Evolutionary conservation across 2,113 vertebrate genomes (phyloP).

Genomic region (Ammodytes dubius): DNA sequence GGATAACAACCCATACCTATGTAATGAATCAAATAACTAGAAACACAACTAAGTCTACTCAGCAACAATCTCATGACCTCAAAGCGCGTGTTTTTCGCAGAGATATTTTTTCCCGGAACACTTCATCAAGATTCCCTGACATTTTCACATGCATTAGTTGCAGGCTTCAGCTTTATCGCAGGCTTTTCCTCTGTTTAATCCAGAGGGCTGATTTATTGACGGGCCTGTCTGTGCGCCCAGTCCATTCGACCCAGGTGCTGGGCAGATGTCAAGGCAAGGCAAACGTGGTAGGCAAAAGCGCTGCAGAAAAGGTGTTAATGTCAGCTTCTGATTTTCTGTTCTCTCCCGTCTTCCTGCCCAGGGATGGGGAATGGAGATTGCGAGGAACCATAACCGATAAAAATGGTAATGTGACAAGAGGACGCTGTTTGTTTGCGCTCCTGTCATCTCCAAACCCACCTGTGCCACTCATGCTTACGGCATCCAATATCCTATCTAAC

Average conservation of each 20-base stretch:
- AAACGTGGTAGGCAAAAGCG: constrained; percentile 25
- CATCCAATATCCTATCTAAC: constrained; percentile 28
- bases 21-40: constrained; percentile 48
- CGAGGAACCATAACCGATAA: constrained; percentile 31
- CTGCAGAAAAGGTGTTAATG: constrained; percentile 48
- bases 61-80: constrained; percentile 33
- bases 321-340: constrained; percentile 52
- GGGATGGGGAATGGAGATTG: constrained; percentile 29
- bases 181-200: constrained; percentile 62
- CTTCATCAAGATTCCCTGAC: constrained; percentile 51
- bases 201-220: constrained; percentile 70
- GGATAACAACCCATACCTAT: constrained; percentile 18
- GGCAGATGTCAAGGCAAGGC: constrained; percentile 72
- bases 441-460: constrained; percentile 65
- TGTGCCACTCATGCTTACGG: constrained; percentile 70
- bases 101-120: constrained; percentile 46
- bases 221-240: constrained; percentile 11
- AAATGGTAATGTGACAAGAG: constrained; percentile 66
- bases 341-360: constrained; percentile 7
- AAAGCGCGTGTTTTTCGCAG: constrained; percentile 37
- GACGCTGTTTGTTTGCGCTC: constrained; percentile 40
- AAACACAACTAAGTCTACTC: constrained; percentile 36
- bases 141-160: constrained; percentile 54
- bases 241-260: constrained; percentile 67
- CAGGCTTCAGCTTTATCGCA: constrained; percentile 61